These are phyloP conservation scores for Hyppa rectilinea DNA, from an alignment of 2,888 invertebrate species.

Conservation along the genomic window DNA sequence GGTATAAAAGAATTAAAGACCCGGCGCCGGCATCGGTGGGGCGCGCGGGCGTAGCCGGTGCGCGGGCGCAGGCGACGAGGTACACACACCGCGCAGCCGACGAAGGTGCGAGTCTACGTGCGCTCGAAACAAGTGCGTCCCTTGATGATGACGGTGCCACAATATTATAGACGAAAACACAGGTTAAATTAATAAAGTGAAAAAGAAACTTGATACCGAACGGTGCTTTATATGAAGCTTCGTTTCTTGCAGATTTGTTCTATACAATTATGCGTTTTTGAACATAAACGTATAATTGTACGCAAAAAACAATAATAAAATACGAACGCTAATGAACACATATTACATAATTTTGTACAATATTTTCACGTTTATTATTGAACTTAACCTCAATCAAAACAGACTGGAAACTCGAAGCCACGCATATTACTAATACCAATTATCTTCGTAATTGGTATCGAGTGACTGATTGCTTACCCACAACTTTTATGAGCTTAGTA, in stretches of 20 bases:
- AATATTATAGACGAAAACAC: too few species aligned
- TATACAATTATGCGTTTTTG: not conserved
- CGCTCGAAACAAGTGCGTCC: too few species aligned
- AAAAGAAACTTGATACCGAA: not conserved
- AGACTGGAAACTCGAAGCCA: constrained; percentile 10
- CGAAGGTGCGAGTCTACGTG: too few species aligned
- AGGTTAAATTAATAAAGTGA: not conserved
- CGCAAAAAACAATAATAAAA: not conserved
- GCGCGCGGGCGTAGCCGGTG: too few species aligned
- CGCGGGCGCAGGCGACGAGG: too few species aligned
- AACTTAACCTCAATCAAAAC: constrained; percentile 22
- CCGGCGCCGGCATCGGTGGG: too few species aligned
- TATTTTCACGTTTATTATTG: not conserved
- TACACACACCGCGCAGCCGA: too few species aligned
- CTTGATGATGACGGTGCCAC: too few species aligned
- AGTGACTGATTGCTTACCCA: constrained; percentile 32
- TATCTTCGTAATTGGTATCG: constrained; percentile 37
- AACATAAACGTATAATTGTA: not conserved
- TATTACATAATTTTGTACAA: not conserved
- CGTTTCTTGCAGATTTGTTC: not conserved
- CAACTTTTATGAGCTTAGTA: constrained; percentile 26
- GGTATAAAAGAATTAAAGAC: too few species aligned
- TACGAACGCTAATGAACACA: not conserved
- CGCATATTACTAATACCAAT: constrained; percentile 17
- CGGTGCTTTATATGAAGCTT: not conserved